Percentiles rank a stretch among this genome's conserved stretches.
Evolutionary conservation across 2,113 vertebrate genomes (phyloP).

Genomic region (Tenrec ecaudatus): DNA sequence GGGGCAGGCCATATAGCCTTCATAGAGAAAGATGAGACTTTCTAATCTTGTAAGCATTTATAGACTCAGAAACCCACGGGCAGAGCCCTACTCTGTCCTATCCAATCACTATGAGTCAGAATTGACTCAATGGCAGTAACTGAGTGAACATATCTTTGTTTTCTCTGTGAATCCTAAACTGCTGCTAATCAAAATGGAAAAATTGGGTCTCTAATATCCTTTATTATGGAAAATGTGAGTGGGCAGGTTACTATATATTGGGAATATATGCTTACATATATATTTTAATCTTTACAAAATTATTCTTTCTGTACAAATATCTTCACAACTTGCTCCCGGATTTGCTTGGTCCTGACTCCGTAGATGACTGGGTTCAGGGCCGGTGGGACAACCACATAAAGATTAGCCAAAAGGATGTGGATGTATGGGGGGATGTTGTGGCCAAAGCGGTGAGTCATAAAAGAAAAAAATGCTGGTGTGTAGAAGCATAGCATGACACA

Average conservation of each 20-base stretch:
- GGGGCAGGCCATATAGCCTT: background rate
- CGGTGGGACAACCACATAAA: conserved; percentile 71
- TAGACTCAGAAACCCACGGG: too few relatives aligned
- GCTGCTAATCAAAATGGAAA: conserved; percentile 18
- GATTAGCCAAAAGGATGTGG: conserved; percentile 69
- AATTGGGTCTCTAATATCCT: background rate
- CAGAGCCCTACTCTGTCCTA: too few relatives aligned
- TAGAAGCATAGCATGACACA: conserved; percentile 70
- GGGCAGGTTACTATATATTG: background rate
- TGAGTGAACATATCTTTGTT: background rate
- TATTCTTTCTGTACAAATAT: conserved; percentile 65
- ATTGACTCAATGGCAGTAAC: too few relatives aligned
- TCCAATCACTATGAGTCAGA: too few relatives aligned
- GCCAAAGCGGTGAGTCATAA: conserved; percentile 71
- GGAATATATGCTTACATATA: background rate
- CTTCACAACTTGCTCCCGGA: conserved; percentile 17
- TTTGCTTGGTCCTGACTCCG: conserved; percentile 68
- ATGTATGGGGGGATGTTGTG: conserved; percentile 47
- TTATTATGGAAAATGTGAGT: background rate
- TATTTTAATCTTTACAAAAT: background rate
- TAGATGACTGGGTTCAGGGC: conserved; percentile 75
- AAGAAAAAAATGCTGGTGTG: conserved; percentile 73
- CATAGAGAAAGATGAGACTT: too few relatives aligned
- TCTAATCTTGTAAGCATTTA: too few relatives aligned
- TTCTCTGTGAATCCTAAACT: background rate